phyloP scores from a whole-genome alignment of 1,140 invertebrate genomes.

The Zelostemma sp. region DNA sequence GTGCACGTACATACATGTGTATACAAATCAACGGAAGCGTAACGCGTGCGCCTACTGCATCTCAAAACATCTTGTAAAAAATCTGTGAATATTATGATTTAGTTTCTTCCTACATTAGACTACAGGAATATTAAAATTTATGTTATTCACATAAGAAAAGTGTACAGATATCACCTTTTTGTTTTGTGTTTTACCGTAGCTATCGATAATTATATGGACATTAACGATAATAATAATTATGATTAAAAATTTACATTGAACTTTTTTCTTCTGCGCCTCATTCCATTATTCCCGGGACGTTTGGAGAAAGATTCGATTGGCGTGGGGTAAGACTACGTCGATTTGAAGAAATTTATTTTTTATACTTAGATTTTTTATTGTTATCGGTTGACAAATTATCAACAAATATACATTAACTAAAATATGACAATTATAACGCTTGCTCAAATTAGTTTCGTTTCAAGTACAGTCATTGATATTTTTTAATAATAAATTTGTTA shows the following conservation, averaged over 20 bases:
- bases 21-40: conserved; percentile 21
- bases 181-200: conserved; percentile 72
- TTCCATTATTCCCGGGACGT: too few relatives aligned
- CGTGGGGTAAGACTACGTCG: too few relatives aligned
- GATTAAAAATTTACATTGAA: conserved; percentile 63
- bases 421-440: too few relatives aligned
- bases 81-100: conserved; percentile 72
- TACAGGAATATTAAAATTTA: conserved; percentile 68
- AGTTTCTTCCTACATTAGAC: conserved; percentile 70
- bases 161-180: conserved; percentile 71
- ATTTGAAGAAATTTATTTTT: too few relatives aligned
- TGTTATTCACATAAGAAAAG: conserved; percentile 68
- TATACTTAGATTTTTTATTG: too few relatives aligned
- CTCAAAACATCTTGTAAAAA: conserved; percentile 69
- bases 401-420: too few relatives aligned
- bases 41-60: conserved; percentile 54
- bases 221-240: conserved; percentile 73
- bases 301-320: too few relatives aligned
- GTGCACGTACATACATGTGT: conserved; percentile 23
- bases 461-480: too few relatives aligned
- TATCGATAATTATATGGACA: conserved; percentile 72
- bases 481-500: too few relatives aligned
- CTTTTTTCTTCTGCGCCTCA: neutral
- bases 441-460: too few relatives aligned
- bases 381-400: neutral